These are phyloP conservation scores for Salticus scenicus DNA, from an alignment of 2,888 invertebrate species.

Conservation along the genomic window DNA sequence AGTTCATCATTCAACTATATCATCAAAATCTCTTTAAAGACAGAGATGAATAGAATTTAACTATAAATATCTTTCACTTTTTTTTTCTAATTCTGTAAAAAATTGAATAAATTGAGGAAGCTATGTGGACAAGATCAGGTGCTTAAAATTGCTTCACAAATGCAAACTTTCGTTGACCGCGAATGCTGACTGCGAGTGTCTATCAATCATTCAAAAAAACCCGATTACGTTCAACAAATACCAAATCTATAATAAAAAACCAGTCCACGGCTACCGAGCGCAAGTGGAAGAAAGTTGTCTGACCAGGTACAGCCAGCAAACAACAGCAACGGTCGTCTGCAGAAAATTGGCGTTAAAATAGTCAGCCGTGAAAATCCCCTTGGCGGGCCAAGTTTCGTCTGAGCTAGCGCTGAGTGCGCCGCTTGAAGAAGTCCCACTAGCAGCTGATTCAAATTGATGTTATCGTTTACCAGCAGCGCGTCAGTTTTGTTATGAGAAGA, in stretches of 20 bases:
- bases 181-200: not conserved
- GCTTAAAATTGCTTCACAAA: not conserved
- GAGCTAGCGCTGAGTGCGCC: constrained; percentile 9
- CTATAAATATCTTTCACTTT: too few relatives aligned
- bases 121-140: not conserved
- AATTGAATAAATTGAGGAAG: too few relatives aligned
- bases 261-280: not conserved
- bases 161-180: not conserved
- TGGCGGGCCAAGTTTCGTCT: not conserved
- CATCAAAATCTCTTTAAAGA: too few relatives aligned
- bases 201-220: constrained; percentile 28
- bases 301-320: constrained; percentile 18
- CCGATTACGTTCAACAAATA: constrained; percentile 22
- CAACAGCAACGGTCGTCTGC: constrained; percentile 10
- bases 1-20: too few relatives aligned
- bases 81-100: too few relatives aligned
- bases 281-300: constrained; percentile 19
- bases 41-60: too few relatives aligned
- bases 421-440: constrained; percentile 35
- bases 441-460: constrained; percentile 70
- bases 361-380: constrained; percentile 22
- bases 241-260: constrained; percentile 18
- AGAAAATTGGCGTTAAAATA: constrained; percentile 20
- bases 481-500: constrained; percentile 63
- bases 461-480: constrained; percentile 67